Base-by-base conservation (phyloP, 2,888 invertebrate genomes). In the Ganaspis brasiliensis region DNA sequence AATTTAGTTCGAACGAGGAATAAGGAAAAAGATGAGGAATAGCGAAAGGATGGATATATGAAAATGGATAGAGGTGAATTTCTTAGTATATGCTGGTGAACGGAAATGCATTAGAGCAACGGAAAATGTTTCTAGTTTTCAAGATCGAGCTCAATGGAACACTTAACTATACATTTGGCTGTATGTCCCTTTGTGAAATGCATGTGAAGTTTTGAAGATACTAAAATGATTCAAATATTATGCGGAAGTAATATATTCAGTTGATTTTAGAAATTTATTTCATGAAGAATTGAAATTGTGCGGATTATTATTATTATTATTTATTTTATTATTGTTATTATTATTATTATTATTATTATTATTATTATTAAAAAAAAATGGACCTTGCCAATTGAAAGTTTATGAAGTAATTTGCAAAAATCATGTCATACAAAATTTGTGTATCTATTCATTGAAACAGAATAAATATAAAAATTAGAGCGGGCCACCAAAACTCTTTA, bases 1-100 rank as follows among this genome's bases (percentile, higher is more conserved):
- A 67, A 67, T 67, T 67, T 67, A 40, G 63, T 67, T 67, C 40
- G 21, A 67, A 67, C 40, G 40, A 14, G 37, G 63, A 40, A 85
- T 55, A 55, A 72, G 52, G 56, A 56, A 52, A 52, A 72, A 52
- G 26, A 49, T 31, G 35, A 55, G 37, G 52, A 72, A 52, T 55
- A 45, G 35, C 55, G 24, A 19, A 10, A 72, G 72, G 72, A 72
- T 35, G 35, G 35, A 72, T 52, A 63, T 63, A 63, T 67, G 61
- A 67, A 67, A 40, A 45, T 67, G 40, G 40, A 45, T 45, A 24
- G 63, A 24, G 40, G 45, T 24, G 40, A 24, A 63, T 63, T 63
- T 40, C 40, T 37, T 14, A 40, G 63, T 40, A 40, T 40, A 40
- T 21, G 40, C 40, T 24, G 14, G 63, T 63, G 63, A 40, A 63